Evolutionary conservation across 1,140 invertebrate species (phyloP).

Genomic region (Pantala flavescens): DNA sequence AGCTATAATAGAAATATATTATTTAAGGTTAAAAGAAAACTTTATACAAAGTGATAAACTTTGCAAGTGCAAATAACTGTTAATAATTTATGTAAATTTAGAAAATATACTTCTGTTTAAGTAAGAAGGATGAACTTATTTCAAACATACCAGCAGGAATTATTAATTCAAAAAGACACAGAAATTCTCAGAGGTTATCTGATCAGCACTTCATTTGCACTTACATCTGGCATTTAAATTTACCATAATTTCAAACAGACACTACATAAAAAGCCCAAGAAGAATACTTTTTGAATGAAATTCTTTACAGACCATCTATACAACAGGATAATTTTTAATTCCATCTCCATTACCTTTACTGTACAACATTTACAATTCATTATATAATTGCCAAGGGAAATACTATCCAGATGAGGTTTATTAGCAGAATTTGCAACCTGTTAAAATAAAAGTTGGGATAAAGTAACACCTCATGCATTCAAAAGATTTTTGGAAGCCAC

Average conservation of each 20-base stretch:
- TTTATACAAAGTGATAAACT: conserved; percentile 8
- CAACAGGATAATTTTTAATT: not conserved
- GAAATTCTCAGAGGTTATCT: no score
- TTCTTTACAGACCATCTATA: conserved; percentile 7
- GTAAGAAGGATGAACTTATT: no score
- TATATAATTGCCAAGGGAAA: not conserved
- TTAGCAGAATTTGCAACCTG: not conserved
- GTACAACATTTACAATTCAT: not conserved
- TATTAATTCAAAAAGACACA: no score
- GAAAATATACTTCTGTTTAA: no score
- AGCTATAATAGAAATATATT: not conserved
- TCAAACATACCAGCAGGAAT: no score
- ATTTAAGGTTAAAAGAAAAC: not conserved
- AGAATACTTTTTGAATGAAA: not conserved
- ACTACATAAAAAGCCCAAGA: conserved; percentile 6
- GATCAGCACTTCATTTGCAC: not conserved
- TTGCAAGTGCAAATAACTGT: not conserved
- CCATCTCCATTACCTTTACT: not conserved
- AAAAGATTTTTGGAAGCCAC: conserved; percentile 1
- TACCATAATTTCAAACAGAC: conserved; percentile 4
- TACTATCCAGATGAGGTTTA: not conserved
- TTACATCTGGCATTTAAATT: not conserved
- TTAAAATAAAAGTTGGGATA: not conserved
- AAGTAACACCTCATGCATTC: conserved; percentile 3
- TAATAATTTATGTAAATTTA: no score